Percentiles rank a stretch among this genome's conserved stretches.
These are phyloP conservation scores for Philopotamus ludificatus DNA, from an alignment of 1,140 invertebrate genomes.

Conservation along the genomic window DNA sequence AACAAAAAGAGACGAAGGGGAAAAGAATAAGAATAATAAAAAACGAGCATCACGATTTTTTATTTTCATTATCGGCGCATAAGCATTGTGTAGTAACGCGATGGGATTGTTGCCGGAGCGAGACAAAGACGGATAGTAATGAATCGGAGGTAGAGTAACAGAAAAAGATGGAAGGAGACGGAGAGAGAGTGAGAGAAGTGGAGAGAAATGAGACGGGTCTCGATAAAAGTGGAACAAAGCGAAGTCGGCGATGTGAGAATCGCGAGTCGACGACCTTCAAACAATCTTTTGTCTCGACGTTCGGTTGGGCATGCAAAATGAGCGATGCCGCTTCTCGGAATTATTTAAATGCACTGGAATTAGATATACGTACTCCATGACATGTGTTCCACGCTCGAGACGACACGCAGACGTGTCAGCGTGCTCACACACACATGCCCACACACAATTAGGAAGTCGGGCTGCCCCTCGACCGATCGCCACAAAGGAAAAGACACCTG, in stretches of 20 bases:
- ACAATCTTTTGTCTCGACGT: neutral
- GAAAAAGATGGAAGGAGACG: no score
- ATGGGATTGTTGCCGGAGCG: no score
- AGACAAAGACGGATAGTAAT: no score
- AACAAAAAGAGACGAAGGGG: neutral
- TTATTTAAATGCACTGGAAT: neutral
- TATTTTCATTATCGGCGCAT: neutral
- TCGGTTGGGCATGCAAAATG: neutral
- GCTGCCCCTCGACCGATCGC: no score
- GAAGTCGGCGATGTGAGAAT: neutral
- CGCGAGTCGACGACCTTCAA: neutral
- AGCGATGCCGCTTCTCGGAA: neutral
- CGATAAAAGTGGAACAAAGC: neutral
- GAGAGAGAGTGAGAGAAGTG: neutral
- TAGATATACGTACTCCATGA: neutral
- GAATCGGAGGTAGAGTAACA: no score
- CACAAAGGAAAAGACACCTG: no score
- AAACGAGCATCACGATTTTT: neutral
- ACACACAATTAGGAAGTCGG: no score
- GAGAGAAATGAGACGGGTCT: neutral
- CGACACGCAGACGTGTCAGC: no score
- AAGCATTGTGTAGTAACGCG: no score
- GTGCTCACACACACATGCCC: no score
- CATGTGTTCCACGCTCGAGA: no score
- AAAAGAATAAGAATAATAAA: neutral